A percentile compares a stretch with the other conserved stretches of the same genome.
These are phyloP conservation scores for Plodia interpunctella DNA, from an alignment of 1,140 invertebrate species.

Conservation along the genomic window DNA sequence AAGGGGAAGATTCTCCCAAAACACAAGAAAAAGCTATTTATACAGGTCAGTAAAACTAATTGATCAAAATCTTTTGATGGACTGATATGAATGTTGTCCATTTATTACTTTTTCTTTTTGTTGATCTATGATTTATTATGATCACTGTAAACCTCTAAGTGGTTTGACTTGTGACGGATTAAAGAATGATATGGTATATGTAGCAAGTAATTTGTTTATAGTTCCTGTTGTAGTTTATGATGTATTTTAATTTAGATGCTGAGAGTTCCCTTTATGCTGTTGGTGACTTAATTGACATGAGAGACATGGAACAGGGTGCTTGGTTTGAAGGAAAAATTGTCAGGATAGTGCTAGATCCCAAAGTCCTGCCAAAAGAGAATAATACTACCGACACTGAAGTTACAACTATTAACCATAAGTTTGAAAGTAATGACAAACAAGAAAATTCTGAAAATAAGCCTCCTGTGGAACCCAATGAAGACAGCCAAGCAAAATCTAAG, in stretches of 20 bases:
- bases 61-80: no score
- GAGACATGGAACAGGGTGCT: constrained; percentile 76
- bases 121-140: no score
- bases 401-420: constrained; percentile 17
- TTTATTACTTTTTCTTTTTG: no score
- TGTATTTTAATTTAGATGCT: constrained; percentile 45
- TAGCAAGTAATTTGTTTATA: no score
- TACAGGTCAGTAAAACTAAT: constrained; percentile 29
- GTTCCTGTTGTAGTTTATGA: no score
- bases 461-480: constrained; percentile 22
- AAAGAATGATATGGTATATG: no score
- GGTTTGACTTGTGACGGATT: no score
- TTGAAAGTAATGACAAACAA: constrained; percentile 23
- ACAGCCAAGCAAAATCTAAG: constrained; percentile 25
- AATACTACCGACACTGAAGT: constrained; percentile 12
- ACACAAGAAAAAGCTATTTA: constrained; percentile 14
- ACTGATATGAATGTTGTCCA: no score
- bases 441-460: constrained; percentile 43
- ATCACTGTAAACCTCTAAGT: no score
- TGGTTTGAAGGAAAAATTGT: constrained; percentile 82
- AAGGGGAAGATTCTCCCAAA: constrained; percentile 22
- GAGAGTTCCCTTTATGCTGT: constrained; percentile 79
- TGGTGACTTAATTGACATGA: constrained; percentile 85
- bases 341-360: constrained; percentile 50
- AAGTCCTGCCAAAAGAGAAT: constrained; percentile 16